These are phyloP conservation scores for Drosophila ezoana DNA, from an alignment of 2,888 invertebrate species.

Conservation along the genomic window DNA sequence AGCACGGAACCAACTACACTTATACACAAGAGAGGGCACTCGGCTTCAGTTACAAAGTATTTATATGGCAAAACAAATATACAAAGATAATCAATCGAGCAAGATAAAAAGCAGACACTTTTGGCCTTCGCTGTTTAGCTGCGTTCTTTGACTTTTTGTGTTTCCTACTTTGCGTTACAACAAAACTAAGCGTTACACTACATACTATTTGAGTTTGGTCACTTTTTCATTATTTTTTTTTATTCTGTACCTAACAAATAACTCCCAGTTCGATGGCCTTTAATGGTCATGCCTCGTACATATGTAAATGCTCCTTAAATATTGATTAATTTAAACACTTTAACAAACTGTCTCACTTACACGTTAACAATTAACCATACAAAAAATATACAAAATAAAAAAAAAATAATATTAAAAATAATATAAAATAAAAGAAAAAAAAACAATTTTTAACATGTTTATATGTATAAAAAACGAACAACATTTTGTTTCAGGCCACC, in stretches of 20 bases:
- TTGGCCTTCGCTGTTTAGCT: slow-evolving; percentile 64
- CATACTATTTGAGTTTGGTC: slow-evolving; percentile 43
- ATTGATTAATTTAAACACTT: slow-evolving; percentile 49
- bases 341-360: slow-evolving; percentile 57
- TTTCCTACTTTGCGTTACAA: slow-evolving; percentile 41
- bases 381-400: slow-evolving; percentile 23
- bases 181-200: slow-evolving; percentile 23
- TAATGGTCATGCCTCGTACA: slow-evolving; percentile 44
- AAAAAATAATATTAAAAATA: slow-evolving; percentile 11
- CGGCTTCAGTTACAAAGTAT: slow-evolving; percentile 54
- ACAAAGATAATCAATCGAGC: slow-evolving; percentile 49
- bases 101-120: slow-evolving; percentile 44
- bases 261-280: slow-evolving; percentile 40
- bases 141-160: slow-evolving; percentile 55
- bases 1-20: slow-evolving; percentile 44
- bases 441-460: slow-evolving; percentile 57
- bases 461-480: slow-evolving; percentile 79
- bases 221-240: slow-evolving; percentile 30
- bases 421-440: slow-evolving; percentile 22
- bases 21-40: slow-evolving; percentile 61
- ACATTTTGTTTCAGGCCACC: slow-evolving; percentile 91
- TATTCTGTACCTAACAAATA: slow-evolving; percentile 30
- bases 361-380: slow-evolving; percentile 26
- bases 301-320: slow-evolving; percentile 73
- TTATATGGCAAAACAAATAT: slow-evolving; percentile 52